Conservation (phyloP, 2,113 vertebrate species). For the Carassius auratus region DNA sequence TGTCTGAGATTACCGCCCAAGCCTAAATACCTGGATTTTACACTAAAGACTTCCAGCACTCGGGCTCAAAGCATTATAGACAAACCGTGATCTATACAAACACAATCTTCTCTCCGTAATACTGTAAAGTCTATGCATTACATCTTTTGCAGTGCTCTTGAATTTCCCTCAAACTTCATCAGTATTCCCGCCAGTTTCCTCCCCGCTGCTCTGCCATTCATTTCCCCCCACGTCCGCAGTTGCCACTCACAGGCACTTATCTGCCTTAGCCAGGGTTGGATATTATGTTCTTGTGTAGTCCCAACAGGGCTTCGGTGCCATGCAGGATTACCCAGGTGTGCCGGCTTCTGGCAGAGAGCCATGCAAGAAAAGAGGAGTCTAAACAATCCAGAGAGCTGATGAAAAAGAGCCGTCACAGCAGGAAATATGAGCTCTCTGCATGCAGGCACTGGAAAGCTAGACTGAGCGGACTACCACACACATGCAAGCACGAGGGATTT, state of each 20-base stretch:
- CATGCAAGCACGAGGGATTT: slow-evolving; percentile 16
- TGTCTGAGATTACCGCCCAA: slow-evolving; percentile 33
- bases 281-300: slow-evolving; percentile 43
- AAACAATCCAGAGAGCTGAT: slow-evolving; percentile 37
- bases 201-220: slow-evolving; percentile 28
- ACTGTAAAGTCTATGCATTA: slow-evolving; percentile 25
- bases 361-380: slow-evolving; percentile 35
- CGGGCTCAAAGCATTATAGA: slow-evolving; percentile 12
- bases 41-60: slow-evolving; percentile 43
- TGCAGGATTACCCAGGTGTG: slow-evolving; percentile 26
- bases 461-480: slow-evolving; percentile 13
- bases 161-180: slow-evolving; percentile 50
- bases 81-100: slow-evolving; percentile 47
- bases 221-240: slow-evolving; percentile 32
- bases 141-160: slow-evolving; percentile 42
- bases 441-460: slow-evolving; percentile 18
- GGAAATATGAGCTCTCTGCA: slow-evolving; percentile 38
- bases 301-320: slow-evolving; percentile 21
- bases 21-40: slow-evolving; percentile 49
- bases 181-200: slow-evolving; percentile 42
- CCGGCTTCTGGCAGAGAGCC: slow-evolving; percentile 33
- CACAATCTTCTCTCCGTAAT: slow-evolving; percentile 35
- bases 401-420: slow-evolving; percentile 17
- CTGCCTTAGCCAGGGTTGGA: slow-evolving; percentile 35
- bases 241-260: slow-evolving; percentile 48